These are phyloP conservation scores for Aldabrachelys gigantea DNA, from an alignment of 2,113 vertebrate species.

Conservation along the genomic window DNA sequence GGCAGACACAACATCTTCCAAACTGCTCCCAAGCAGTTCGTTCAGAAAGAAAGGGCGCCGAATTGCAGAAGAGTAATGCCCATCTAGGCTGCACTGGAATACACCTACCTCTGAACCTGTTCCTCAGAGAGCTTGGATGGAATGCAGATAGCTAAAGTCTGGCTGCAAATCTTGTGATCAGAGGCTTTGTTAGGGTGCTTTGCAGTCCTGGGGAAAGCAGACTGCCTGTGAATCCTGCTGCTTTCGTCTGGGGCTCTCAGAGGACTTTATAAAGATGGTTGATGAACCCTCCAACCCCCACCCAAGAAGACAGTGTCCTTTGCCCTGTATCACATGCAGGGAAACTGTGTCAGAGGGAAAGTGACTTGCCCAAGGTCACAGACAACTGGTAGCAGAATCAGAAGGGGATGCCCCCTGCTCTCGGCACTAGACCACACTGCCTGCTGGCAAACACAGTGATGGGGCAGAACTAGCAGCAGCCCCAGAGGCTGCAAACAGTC, in stretches of 20 bases:
- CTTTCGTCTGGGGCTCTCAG: background rate
- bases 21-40: background rate
- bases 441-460: background rate
- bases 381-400: background rate
- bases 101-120: background rate
- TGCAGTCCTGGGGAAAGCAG: background rate
- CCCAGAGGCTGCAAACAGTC: background rate
- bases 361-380: background rate
- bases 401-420: background rate
- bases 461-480: background rate
- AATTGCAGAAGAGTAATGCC: too few species aligned
- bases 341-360: background rate
- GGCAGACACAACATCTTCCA: background rate
- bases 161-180: background rate
- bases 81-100: background rate
- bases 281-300: background rate
- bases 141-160: background rate
- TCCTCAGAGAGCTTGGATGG: background rate
- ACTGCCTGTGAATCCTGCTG: background rate
- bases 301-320: background rate
- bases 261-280: background rate
- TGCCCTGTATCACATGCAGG: background rate
- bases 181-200: too few species aligned
- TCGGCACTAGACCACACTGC: background rate
- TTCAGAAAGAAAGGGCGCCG: background rate